Conservation (phyloP, 2,888 invertebrate species). For the Dryomyza anilis region DNA sequence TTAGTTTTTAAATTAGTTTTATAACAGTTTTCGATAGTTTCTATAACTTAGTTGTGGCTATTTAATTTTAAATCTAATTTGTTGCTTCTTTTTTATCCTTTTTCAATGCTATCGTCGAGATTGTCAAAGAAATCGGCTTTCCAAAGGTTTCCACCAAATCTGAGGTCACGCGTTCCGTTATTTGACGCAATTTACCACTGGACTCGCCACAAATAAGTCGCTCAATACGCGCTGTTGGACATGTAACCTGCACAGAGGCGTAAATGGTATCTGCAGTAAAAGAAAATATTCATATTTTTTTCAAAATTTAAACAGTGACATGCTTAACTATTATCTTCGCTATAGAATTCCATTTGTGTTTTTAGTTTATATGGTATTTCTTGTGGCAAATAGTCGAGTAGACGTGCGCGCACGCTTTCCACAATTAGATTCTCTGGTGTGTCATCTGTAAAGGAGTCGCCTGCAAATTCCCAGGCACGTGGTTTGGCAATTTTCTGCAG, state of each 20-base stretch:
- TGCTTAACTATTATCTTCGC: conserved; percentile 64
- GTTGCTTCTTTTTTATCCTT: not conserved
- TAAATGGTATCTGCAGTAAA: conserved; percentile 63
- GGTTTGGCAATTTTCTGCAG: conserved; percentile 64
- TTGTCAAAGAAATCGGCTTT: conserved; percentile 62
- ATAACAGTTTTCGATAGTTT: too few relatives aligned
- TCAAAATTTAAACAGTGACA: not conserved
- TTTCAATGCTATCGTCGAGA: conserved; percentile 44
- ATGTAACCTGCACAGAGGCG: conserved; percentile 68
- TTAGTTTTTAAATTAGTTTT: not conserved
- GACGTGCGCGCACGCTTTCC: conserved; percentile 78
- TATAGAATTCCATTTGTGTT: conserved; percentile 71
- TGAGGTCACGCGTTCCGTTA: conserved; percentile 70
- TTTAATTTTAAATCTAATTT: conserved; percentile 1
- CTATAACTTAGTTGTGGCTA: too few relatives aligned
- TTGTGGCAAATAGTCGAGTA: conserved; percentile 80
- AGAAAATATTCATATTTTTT: not conserved
- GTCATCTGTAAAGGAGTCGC: conserved; percentile 75
- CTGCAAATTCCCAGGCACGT: conserved; percentile 71
- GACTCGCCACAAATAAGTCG: conserved; percentile 71
- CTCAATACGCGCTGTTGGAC: conserved; percentile 68
- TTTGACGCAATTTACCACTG: conserved; percentile 73
- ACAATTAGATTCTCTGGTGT: conserved; percentile 71
- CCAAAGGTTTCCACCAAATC: conserved; percentile 71
- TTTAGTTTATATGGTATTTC: conserved; percentile 85